Percentiles rank a stretch among this genome's conserved stretches.
phyloP scores from a whole-genome alignment of 2,888 invertebrate species.

The Tetanocera ferruginea region DNA sequence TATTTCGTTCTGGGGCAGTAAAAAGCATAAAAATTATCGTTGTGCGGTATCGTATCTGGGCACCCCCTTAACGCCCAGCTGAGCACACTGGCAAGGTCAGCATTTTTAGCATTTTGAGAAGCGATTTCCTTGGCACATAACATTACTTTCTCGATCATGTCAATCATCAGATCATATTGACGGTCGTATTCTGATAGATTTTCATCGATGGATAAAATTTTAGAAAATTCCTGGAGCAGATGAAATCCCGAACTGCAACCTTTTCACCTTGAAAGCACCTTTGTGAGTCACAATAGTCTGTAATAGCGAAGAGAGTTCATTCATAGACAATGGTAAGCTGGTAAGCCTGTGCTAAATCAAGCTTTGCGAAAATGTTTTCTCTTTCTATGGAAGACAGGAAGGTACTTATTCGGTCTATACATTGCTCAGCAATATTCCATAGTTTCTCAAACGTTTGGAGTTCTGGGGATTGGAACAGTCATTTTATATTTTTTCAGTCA shows the following conservation, averaged over 20 bases:
- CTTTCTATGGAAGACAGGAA: constrained; percentile 49
- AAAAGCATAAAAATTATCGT: constrained; percentile 27
- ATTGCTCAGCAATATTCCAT: no score
- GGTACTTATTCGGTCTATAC: no score
- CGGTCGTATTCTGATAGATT: neutral
- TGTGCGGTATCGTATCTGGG: no score
- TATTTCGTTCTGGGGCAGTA: constrained; percentile 22
- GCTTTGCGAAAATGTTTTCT: constrained; percentile 59
- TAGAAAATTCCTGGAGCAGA: constrained; percentile 45
- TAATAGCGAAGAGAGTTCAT: constrained; percentile 56
- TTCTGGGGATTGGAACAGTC: no score
- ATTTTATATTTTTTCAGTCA: no score
- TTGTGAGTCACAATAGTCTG: constrained; percentile 61
- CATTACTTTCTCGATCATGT: no score
- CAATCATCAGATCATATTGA: no score
- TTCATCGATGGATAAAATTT: constrained; percentile 41
- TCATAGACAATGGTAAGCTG: constrained; percentile 56
- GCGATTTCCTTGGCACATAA: no score
- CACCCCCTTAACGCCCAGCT: no score
- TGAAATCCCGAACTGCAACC: constrained; percentile 54
- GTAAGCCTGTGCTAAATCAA: constrained; percentile 64
- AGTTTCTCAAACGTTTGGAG: no score
- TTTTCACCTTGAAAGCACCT: constrained; percentile 55
- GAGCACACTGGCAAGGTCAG: no score
- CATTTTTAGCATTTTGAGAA: no score